phyloP scores from a whole-genome alignment of 1,140 invertebrate genomes.

The Pseudomyrmex dendroicus region DNA sequence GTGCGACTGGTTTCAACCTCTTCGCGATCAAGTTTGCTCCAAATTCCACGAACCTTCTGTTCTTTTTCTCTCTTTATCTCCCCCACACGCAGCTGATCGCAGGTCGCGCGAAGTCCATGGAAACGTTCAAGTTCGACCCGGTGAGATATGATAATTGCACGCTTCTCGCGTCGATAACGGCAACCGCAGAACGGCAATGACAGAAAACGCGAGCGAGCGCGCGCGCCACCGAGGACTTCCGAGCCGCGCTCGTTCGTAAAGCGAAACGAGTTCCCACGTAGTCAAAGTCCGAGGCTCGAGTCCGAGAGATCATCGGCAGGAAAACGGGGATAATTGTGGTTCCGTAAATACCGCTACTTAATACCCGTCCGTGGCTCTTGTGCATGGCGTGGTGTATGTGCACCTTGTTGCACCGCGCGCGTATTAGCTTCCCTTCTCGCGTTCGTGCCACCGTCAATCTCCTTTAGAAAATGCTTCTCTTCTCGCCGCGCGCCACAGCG shows the following conservation, averaged over 20 bases:
- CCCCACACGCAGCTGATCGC: slow-evolving; percentile 11
- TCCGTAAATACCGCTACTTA: slow-evolving; percentile 76
- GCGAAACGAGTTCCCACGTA: slow-evolving; percentile 69
- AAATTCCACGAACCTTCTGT: slow-evolving; percentile 64
- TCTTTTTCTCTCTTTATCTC: not conserved
- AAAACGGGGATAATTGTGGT: slow-evolving; percentile 77
- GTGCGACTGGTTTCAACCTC: slow-evolving; percentile 68
- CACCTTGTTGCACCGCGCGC: slow-evolving; percentile 48
- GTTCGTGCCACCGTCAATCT: slow-evolving; percentile 69
- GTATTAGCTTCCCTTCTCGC: slow-evolving; percentile 59
- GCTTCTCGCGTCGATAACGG: slow-evolving; percentile 19
- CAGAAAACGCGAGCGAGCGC: slow-evolving; percentile 38
- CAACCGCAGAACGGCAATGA: slow-evolving; percentile 12
- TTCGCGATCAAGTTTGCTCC: slow-evolving; percentile 48
- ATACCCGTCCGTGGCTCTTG: slow-evolving; percentile 68
- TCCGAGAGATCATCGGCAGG: slow-evolving; percentile 70
- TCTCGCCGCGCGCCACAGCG: slow-evolving; percentile 35
- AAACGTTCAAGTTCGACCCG: slow-evolving; percentile 13
- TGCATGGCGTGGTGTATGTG: slow-evolving; percentile 50
- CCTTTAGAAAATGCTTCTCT: slow-evolving; percentile 66
- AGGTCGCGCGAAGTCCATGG: not conserved
- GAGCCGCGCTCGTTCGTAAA: not conserved
- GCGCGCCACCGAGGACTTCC: slow-evolving; percentile 2
- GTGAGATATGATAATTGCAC: slow-evolving; percentile 30
- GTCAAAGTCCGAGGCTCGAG: slow-evolving; percentile 44